phyloP scores from a whole-genome alignment of 2,797 vertebrate species.

The Microctenopoma stevenorrisi region DNA sequence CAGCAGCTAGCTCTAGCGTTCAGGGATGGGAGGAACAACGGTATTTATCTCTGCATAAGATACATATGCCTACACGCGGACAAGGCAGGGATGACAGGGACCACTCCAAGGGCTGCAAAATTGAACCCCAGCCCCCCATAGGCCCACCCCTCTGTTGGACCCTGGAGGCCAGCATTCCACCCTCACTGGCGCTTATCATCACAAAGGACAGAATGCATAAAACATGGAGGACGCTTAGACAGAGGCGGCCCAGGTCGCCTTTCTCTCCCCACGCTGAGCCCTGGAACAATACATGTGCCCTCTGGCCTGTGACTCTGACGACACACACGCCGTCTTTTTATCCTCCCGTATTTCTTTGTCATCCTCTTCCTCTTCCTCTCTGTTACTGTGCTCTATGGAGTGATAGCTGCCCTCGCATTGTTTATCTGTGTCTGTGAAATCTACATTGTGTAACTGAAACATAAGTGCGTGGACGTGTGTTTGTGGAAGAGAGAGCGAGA shows the following conservation, averaged over 20 bases:
- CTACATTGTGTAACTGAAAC: constrained; percentile 86
- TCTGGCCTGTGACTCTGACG: constrained; percentile 86
- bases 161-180: constrained; percentile 83
- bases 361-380: constrained; percentile 81
- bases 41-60: constrained; percentile 40
- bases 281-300: constrained; percentile 83
- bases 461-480: constrained; percentile 45
- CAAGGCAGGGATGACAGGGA: constrained; percentile 58
- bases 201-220: constrained; percentile 89
- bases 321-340: constrained; percentile 81
- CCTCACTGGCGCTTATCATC: constrained; percentile 85
- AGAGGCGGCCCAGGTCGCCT: constrained; percentile 81
- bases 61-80: constrained; percentile 50
- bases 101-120: constrained; percentile 67
- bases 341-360: constrained; percentile 79
- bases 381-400: constrained; percentile 77
- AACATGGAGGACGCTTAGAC: constrained; percentile 86
- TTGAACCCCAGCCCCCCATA: constrained; percentile 63
- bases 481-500: constrained; percentile 5
- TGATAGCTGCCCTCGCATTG: constrained; percentile 77
- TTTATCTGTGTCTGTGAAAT: constrained; percentile 83
- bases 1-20: constrained; percentile 58
- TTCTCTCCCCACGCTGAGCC: constrained; percentile 79
- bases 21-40: constrained; percentile 43
- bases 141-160: constrained; percentile 76